Evolutionary conservation across 2,113 vertebrate genomes (phyloP), one percentile per base, ranked within the genome.

Genomic region (Rallus limicola): DNA sequence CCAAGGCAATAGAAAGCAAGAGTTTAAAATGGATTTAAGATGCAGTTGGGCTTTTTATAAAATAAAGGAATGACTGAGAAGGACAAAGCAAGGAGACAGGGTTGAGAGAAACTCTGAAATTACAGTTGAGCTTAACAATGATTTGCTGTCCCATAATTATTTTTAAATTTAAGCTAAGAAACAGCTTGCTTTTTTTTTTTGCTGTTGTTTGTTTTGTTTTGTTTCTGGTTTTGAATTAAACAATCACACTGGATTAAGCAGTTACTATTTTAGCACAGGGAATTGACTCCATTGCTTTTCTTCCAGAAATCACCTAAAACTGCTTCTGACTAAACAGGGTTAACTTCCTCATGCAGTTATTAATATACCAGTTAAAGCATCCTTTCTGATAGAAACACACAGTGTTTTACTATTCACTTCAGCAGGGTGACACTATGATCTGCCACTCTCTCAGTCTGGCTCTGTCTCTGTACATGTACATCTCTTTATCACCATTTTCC

Each of bases 11-110:
- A 91, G 82, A 90, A 84, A 28, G n/a, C 78, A 65, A 31, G 62
- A 92, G 70, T 79, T 79, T 60, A 87, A 93, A 95, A 79, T 29
- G 78, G 82, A 87, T 92, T 96, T 92, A 92, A 76, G 86, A 91
- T 69, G 70, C 63, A 90, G 63, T 36, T 72, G 81, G 55, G 65
- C 48, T 91, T 90, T 92, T 95, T 80, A 76, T 79, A 72, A 87
- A 93, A 75, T 50, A 75, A 76, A n/a, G 36, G 67, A 40, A 72
- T 74, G 74, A 53, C 58, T 75, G 58, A 76, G 87, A 96, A 91
- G 82, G 90, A 82, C 87, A 80, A 76, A 89, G 53, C 62, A 65
- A 95, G 90, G 90, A 95, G 67, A 93, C 13, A 11, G 58, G 33
- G 15, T 70, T 85, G 70, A 83, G 63, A 90, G 44, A 88, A 92